Conservation (phyloP, 2,797 vertebrate species). For the Limosa lapponica region DNA sequence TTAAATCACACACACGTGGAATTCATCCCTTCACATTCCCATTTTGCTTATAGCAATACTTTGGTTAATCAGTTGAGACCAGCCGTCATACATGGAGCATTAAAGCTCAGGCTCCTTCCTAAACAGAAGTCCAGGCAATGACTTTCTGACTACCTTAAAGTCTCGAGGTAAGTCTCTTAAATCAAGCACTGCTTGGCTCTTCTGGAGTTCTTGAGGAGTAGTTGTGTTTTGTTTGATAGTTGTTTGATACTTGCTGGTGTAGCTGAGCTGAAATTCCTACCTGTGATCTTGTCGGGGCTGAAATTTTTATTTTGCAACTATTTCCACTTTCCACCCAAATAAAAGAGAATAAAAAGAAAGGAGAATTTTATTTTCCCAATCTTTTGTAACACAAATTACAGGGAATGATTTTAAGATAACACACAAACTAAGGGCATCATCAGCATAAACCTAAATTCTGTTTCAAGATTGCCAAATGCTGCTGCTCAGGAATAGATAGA, state of each 20-base stretch:
- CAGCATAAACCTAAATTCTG: neutral
- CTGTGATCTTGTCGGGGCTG: neutral
- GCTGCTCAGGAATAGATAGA: neutral
- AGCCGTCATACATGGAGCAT: neutral
- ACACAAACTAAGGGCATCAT: neutral
- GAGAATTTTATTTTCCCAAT: neutral
- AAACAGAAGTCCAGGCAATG: neutral
- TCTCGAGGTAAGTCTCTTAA: neutral
- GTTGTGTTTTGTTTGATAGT: neutral
- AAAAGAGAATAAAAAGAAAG: neutral
- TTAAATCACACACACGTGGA: neutral
- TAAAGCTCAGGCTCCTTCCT: neutral
- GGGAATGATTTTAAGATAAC: neutral
- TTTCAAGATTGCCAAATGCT: slow-evolving; percentile 15
- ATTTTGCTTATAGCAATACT: neutral
- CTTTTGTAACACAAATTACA: neutral
- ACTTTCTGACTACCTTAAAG: neutral
- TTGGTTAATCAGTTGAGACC: neutral
- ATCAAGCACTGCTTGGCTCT: neutral
- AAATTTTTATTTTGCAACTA: neutral
- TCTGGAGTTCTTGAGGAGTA: neutral
- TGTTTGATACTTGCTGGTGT: neutral
- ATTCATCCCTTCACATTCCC: neutral
- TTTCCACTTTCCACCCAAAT: neutral
- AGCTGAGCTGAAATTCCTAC: neutral